These are phyloP conservation scores for Eucriotettix oculatus DNA, from an alignment of 2,888 invertebrate genomes.

Conservation along the genomic window DNA sequence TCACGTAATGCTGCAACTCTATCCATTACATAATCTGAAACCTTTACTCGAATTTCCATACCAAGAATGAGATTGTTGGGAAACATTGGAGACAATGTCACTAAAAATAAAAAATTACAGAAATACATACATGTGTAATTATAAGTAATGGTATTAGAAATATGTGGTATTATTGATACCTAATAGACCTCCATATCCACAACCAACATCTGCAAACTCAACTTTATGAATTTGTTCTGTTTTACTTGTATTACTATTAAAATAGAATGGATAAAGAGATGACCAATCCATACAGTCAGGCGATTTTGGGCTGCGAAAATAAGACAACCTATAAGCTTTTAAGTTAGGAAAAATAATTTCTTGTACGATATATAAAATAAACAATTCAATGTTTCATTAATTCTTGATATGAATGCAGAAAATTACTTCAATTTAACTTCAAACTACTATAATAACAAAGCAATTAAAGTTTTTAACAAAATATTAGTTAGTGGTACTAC, in stretches of 20 bases:
- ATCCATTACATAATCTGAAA: slow-evolving; percentile 95
- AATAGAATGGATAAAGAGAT: slow-evolving; percentile 46
- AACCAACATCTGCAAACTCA: slow-evolving; percentile 91
- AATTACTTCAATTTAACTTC: too few relatives aligned
- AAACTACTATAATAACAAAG: too few relatives aligned
- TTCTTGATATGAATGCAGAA: too few relatives aligned
- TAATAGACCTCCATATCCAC: slow-evolving; percentile 92
- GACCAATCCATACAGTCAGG: slow-evolving; percentile 82
- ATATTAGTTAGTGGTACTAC: too few relatives aligned
- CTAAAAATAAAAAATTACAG: slow-evolving; percentile 28
- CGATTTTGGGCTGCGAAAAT: slow-evolving; percentile 52
- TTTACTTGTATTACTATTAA: slow-evolving; percentile 18
- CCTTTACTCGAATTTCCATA: slow-evolving; percentile 95
- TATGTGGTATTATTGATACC: slow-evolving; percentile 29
- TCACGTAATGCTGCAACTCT: slow-evolving; percentile 72
- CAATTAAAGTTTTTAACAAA: too few relatives aligned
- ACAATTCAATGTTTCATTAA: too few relatives aligned
- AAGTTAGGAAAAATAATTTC: too few relatives aligned
- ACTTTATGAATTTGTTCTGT: slow-evolving; percentile 27
- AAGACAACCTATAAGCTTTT: neutral
- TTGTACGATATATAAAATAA: too few relatives aligned
- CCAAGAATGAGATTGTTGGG: slow-evolving; percentile 81
- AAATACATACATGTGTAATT: neutral
- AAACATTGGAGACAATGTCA: slow-evolving; percentile 81
- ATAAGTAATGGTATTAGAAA: neutral